phyloP scores from a whole-genome alignment of 2,888 invertebrate genomes.

The Melipona beecheii region DNA sequence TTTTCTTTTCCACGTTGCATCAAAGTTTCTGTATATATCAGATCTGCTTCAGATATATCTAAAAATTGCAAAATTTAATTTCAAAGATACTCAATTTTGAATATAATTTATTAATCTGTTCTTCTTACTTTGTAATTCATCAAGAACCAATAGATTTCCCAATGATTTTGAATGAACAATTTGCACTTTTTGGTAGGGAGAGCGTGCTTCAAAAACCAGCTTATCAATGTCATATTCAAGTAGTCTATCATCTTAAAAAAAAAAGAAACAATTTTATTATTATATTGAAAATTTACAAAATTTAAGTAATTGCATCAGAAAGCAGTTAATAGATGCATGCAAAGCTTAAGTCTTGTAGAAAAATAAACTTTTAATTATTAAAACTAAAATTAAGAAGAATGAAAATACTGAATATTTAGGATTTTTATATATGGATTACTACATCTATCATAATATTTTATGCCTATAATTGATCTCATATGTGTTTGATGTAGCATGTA shows the following conservation, averaged over 20 bases:
- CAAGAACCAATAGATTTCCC: conserved; percentile 95
- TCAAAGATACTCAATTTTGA: not conserved
- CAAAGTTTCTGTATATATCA: conserved; percentile 95
- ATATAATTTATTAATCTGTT: not conserved
- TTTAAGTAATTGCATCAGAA: conserved; percentile 30
- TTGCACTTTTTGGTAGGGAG: conserved; percentile 95
- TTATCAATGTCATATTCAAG: conserved; percentile 96
- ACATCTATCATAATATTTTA: conserved; percentile 33
- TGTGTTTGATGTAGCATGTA: conserved; percentile 24
- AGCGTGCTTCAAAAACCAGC: conserved; percentile 91
- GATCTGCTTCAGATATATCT: conserved; percentile 96
- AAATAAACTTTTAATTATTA: conserved; percentile 18
- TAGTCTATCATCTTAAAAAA: conserved; percentile 90
- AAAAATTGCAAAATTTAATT: conserved; percentile 18
- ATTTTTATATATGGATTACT: conserved; percentile 30
- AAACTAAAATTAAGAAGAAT: conserved; percentile 32
- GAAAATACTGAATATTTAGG: conserved; percentile 21
- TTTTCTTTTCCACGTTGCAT: conserved; percentile 94
- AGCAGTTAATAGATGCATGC: conserved; percentile 58
- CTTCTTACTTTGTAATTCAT: conserved; percentile 95
- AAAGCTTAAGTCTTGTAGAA: conserved; percentile 46
- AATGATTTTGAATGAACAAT: conserved; percentile 95
- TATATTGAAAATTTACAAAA: not conserved
- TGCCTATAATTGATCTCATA: conserved; percentile 16
- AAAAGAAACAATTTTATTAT: conserved; percentile 12